phyloP scores from a whole-genome alignment of 2,113 vertebrate genomes.

The Lepisosteus osseus region DNA sequence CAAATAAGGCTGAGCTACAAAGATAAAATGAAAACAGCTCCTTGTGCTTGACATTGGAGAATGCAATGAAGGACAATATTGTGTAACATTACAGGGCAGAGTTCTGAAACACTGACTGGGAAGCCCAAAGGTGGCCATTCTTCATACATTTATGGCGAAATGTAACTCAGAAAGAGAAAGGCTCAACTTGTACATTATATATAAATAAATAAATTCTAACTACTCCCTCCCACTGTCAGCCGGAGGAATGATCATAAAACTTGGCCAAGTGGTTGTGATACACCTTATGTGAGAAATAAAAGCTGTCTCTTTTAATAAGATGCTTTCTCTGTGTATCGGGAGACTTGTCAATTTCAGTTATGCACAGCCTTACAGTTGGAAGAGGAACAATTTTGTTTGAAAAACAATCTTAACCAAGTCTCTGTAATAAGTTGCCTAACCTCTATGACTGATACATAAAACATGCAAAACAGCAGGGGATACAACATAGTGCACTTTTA shows the following conservation, averaged over 20 bases:
- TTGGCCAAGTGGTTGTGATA: constrained; percentile 61
- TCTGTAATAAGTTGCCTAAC: constrained; percentile 47
- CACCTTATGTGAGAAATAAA: constrained; percentile 64
- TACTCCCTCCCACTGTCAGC: constrained; percentile 5
- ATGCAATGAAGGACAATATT: too few species aligned
- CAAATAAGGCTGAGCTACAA: too few species aligned
- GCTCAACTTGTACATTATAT: too few species aligned
- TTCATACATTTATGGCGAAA: too few species aligned
- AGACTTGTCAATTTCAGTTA: constrained; percentile 68
- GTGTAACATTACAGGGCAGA: too few species aligned
- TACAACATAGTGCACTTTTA: too few species aligned
- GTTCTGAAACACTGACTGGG: too few species aligned
- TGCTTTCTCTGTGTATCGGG: constrained; percentile 51
- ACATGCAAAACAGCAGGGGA: constrained; percentile 59
- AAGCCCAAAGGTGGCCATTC: too few species aligned
- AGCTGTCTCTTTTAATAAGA: constrained; percentile 65
- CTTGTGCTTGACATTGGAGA: too few species aligned
- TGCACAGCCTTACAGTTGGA: constrained; percentile 47
- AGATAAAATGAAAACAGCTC: too few species aligned
- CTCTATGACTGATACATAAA: constrained; percentile 69
- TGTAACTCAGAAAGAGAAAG: too few species aligned
- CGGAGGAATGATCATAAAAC: constrained; percentile 54
- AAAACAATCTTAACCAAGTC: constrained; percentile 57
- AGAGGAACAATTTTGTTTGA: constrained; percentile 46
- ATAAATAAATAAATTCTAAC: too few species aligned